These are phyloP conservation scores for Pangasius sanitwongsei DNA, from an alignment of 2,797 vertebrate genomes.

Conservation along the genomic window DNA sequence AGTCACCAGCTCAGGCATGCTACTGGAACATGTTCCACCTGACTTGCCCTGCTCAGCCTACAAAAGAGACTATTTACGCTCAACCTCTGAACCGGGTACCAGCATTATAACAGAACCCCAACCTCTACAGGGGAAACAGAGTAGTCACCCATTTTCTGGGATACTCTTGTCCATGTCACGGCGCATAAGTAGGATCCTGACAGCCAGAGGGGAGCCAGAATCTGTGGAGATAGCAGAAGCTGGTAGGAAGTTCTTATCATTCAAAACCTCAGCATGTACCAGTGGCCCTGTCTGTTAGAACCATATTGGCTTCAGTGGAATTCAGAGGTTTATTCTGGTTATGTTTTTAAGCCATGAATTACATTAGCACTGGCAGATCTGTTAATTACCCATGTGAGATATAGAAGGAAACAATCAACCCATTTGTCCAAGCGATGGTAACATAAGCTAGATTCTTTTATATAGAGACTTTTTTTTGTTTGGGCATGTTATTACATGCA, in stretches of 20 bases:
- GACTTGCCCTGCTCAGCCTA: conserved; percentile 30
- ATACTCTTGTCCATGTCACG: conserved; percentile 62
- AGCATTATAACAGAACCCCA: background rate
- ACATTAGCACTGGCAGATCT: background rate
- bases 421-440: background rate
- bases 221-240: conserved; percentile 42
- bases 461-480: background rate
- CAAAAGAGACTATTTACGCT: conserved; percentile 62
- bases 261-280: background rate
- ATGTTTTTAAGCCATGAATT: background rate
- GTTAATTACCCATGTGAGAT: background rate
- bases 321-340: background rate
- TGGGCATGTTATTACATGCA: background rate
- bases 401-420: background rate
- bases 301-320: too few relatives aligned
- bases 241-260: conserved; percentile 54
- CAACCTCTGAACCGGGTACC: conserved; percentile 63
- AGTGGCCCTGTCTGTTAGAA: background rate
- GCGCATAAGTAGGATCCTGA: conserved; percentile 60
- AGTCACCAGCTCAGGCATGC: conserved; percentile 14
- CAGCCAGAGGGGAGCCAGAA: conserved; percentile 30
- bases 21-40: conserved; percentile 43
- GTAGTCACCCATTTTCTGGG: conserved; percentile 37
- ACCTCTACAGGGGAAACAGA: conserved; percentile 21
- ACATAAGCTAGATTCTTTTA: background rate